Percentiles rank a stretch among this genome's conserved stretches.
Conservation (phyloP, 2,113 vertebrate species). For the Origma solitaria region DNA sequence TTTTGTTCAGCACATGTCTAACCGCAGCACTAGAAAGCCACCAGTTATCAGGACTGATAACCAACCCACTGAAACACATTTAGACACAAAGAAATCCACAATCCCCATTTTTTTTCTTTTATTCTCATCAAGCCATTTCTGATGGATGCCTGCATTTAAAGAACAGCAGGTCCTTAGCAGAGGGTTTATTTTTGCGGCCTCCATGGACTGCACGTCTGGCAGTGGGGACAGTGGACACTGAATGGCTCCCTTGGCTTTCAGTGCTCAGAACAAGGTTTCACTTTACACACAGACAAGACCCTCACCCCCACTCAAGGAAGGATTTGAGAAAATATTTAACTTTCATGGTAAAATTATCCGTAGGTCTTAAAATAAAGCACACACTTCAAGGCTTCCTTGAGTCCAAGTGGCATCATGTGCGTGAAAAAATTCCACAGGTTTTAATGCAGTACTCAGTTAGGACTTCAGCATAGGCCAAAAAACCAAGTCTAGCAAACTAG, state of each 20-base stretch:
- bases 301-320: not conserved
- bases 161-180: not conserved
- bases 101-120: not conserved
- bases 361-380: not conserved
- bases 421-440: not conserved
- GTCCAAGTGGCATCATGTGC: not conserved
- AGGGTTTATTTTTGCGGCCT: not conserved
- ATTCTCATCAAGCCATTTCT: not conserved
- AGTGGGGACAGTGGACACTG: not conserved
- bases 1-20: not conserved
- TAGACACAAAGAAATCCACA: not conserved
- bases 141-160: not conserved
- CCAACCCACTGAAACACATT: not conserved
- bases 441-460: not conserved
- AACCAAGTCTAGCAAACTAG: not conserved
- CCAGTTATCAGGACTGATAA: not conserved
- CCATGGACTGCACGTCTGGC: not conserved
- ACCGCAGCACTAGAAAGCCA: not conserved
- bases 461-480: not conserved
- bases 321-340: slow-evolving; percentile 38
- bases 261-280: not conserved
- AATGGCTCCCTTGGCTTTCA: not conserved
- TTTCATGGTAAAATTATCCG: slow-evolving; percentile 12
- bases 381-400: not conserved
- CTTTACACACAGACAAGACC: not conserved